These are phyloP conservation scores for Chiloscyllium punctatum DNA, from an alignment of 2,797 vertebrate species.

Conservation along the genomic window DNA sequence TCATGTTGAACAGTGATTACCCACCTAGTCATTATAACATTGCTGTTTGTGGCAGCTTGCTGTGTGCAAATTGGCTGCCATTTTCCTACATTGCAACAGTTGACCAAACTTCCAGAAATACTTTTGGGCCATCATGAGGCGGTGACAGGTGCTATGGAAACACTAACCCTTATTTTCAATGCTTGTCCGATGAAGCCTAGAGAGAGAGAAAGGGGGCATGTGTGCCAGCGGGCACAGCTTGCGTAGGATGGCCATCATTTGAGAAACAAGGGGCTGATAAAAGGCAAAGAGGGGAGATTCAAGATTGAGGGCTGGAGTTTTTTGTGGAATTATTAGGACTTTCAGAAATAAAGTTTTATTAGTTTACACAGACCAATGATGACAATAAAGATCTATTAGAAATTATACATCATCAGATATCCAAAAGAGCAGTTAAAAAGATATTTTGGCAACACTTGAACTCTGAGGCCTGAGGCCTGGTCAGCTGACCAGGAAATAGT, in stretches of 20 bases:
- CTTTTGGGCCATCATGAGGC: background rate
- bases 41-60: too few species aligned
- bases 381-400: background rate
- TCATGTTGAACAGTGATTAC: too few species aligned
- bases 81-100: background rate
- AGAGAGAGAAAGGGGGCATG: background rate
- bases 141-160: background rate
- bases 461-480: background rate
- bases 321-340: background rate
- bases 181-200: background rate
- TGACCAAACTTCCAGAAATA: background rate
- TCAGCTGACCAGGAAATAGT: background rate
- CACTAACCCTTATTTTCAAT: background rate
- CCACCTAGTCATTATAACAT: too few species aligned
- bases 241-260: background rate
- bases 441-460: background rate
- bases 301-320: background rate
- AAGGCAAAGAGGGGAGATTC: background rate
- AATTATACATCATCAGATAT: background rate
- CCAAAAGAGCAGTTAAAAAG: background rate
- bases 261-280: background rate
- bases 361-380: background rate
- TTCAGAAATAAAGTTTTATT: background rate
- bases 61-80: background rate
- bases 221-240: background rate